Evolutionary conservation across 1,140 invertebrate genomes (phyloP), one percentile per base, ranked within the genome.

Genomic region (Aphaenogaster floridana): DNA sequence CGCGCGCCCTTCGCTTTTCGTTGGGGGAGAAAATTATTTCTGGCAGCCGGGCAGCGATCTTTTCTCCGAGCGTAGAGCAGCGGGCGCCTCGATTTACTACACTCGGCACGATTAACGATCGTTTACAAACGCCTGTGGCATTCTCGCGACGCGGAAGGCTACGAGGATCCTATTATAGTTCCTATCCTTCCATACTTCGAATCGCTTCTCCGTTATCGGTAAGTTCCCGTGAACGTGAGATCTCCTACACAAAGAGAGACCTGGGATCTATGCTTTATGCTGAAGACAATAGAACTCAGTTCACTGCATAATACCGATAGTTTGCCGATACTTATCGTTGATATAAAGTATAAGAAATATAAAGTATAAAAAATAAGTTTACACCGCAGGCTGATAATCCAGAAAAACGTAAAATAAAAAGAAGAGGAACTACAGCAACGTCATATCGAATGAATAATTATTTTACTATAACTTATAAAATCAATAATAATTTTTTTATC

Each of bases 21-120:
- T 87, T 86, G 74, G 89, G 92, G 91, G 90, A 91, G 88, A 92
- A 87, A 88, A 92, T 92, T 92, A 92, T 92, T 92, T 92, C 88
- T 78, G 84, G 90, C 88, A 76, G 68, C 69, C 17, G 76, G 84
- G 74, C n/a, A 63, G 54, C 59, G 57, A 71, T 87, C 54, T 64
- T 80, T 86, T 66, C 87, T 81, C 39, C 85, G 45, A 36, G 34
- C 21, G 34, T 45, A 48, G 13, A 59, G 36, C 36, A 48, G 42
- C 61, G 50, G 9, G n/a, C 42, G 39, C 59, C 15, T 54, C 71
- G 57, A 69, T 85, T 21, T 80, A 48, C 54, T 52, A 9, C 61
- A 36, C 17, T 64, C 21, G 48, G 17, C 1, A 7, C 86, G 78
- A 81, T 86, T 63, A 86, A 83, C 63, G 50, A 59, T 72, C 54